Base-by-base conservation (phyloP, 2,888 invertebrate species). In the Ornithoptera priamus region DNA sequence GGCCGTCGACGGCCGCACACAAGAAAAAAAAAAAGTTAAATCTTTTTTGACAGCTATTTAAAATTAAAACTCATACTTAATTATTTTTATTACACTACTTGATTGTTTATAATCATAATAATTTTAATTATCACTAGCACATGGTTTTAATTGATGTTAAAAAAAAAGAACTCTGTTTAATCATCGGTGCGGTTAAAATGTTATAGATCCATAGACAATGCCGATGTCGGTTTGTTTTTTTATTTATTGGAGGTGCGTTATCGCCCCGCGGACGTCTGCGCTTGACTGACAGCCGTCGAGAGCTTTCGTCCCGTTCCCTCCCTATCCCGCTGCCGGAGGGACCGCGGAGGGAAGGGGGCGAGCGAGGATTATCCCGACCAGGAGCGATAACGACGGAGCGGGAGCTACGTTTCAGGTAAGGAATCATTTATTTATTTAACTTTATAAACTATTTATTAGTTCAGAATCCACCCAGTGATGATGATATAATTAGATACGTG, bases 311-410 rank as follows among this genome's bases (percentile, higher is more conserved):
- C 75, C 79, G 75, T 74, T 77, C 81, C 80, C 81, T 79, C 81
- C 78, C 81, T 50, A 64, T 59, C 68, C 67, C 63, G 73, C 79
- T 73, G 84, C 86, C 85, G 80, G 87, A 85, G 86, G 87, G 85
- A 85, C 72, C 76, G 77, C 79, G 81, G 79, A 79, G 80, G 77
- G 81, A 78, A 77, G 81, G 78, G 81, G 80, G 81, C 61, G 18
- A 39, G 36, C 17, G 78, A 77, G 81, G 69, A 75, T 72, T 66
- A 71, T 70, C 72, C 72, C 67, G 60, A 61, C 65, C 69, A 61
- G 72, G 60, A 39, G 71, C 71, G 74, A 75, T 75, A 76, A 72
- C 66, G 70, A 17, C 50, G 15, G 50, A 12, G 57, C 15, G 20
- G 67, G 61, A 56, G 50, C 58, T 59, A 53, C 62, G 67, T 56